phyloP scores from a whole-genome alignment of 92 coral and sea anemone species.

The Isaurus tuberculatus region DNA sequence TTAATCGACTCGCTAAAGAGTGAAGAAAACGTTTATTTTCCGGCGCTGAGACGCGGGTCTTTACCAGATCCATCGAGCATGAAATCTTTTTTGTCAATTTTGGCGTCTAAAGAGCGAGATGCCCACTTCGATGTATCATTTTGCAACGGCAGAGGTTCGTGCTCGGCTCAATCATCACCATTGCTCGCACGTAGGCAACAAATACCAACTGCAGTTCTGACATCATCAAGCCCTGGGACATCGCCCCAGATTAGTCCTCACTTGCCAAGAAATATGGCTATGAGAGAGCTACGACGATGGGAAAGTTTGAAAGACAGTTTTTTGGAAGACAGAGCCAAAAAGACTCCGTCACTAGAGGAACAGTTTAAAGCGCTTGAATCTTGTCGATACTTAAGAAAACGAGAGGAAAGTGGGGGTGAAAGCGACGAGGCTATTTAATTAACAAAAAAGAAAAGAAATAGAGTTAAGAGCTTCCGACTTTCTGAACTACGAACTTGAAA shows the following conservation, averaged over 20 bases:
- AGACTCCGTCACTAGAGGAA: constrained; percentile 59
- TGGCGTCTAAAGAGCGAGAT: not conserved
- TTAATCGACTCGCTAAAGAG: constrained; percentile 1
- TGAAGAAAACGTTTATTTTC: not conserved
- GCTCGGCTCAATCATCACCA: not conserved
- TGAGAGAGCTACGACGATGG: constrained; percentile 52
- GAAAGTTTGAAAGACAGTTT: constrained; percentile 35
- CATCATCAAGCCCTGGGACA: not conserved
- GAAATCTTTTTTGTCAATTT: not conserved
- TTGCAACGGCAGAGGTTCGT: not conserved
- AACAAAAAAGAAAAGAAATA: not conserved
- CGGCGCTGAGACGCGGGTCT: constrained; percentile 2
- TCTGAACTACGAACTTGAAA: not conserved
- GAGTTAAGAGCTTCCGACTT: not conserved
- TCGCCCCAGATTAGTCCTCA: constrained; percentile 43
- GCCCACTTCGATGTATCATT: not conserved
- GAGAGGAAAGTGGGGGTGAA: not conserved
- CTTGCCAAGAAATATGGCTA: constrained; percentile 60
- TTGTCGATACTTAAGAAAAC: constrained; percentile 68
- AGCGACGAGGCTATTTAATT: not conserved
- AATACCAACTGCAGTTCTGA: not conserved
- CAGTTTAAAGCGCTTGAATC: constrained; percentile 74
- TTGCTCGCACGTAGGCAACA: not conserved
- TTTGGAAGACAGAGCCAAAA: constrained; percentile 6
- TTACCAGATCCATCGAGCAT: not conserved